Evolutionary conservation across 2,888 invertebrate genomes (phyloP).

Genomic region (Agrochola lychnidis): DNA sequence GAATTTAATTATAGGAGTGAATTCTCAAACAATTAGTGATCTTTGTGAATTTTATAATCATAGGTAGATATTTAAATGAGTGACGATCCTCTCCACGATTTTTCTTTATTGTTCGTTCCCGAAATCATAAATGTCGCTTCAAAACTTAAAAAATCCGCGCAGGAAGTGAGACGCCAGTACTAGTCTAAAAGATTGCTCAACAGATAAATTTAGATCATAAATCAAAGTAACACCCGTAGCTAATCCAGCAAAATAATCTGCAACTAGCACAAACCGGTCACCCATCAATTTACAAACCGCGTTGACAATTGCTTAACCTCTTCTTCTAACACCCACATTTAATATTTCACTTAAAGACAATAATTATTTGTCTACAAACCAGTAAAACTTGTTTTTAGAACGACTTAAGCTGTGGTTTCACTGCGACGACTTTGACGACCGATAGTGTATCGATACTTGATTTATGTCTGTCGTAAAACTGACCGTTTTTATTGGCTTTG

Average conservation of each 20-base stretch:
- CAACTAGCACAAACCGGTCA: slow-evolving; percentile 16
- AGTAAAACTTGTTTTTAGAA: slow-evolving; percentile 62
- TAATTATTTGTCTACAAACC: slow-evolving; percentile 64
- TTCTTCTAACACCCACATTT: slow-evolving; percentile 49
- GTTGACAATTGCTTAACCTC: slow-evolving; percentile 62
- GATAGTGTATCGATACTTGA: slow-evolving; percentile 83
- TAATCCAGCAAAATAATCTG: slow-evolving; percentile 30
- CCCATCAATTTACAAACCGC: slow-evolving; percentile 37
- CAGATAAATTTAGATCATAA: slow-evolving; percentile 12
- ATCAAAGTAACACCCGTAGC: slow-evolving; percentile 3
- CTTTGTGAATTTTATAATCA: no score
- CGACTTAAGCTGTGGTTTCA: slow-evolving; percentile 69
- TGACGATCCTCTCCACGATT: no score
- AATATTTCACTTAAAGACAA: slow-evolving; percentile 62
- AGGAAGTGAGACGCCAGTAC: neutral
- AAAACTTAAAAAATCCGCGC: neutral
- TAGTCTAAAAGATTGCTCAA: slow-evolving; percentile 17
- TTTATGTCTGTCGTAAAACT: slow-evolving; percentile 85
- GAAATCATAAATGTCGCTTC: no score
- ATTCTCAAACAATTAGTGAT: no score
- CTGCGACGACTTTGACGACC: slow-evolving; percentile 69
- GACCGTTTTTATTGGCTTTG: slow-evolving; percentile 83
- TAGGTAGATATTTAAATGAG: no score
- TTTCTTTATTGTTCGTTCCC: no score
- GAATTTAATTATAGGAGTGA: no score